phyloP scores from a whole-genome alignment of 1,140 invertebrate genomes.

The Drosophila parvula region DNA sequence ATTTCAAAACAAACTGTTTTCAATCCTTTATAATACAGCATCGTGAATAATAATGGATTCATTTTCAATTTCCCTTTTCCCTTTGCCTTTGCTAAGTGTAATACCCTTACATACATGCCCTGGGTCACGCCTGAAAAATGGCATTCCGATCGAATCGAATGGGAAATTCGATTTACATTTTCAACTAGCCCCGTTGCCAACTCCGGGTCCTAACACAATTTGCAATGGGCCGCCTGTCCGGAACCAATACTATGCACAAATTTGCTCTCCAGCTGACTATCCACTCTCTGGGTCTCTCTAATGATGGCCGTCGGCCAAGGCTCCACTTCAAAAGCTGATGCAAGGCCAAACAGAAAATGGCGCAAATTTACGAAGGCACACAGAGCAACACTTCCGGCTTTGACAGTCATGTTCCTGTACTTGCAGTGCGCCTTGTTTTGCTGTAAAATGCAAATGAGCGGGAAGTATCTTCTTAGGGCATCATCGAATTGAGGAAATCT shows the following conservation, averaged over 20 bases:
- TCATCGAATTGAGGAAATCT: conserved; percentile 37
- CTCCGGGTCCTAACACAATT: conserved; percentile 37
- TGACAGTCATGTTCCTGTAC: conserved; percentile 25
- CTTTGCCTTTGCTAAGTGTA: conserved; percentile 6
- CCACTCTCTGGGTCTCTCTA: conserved; percentile 46
- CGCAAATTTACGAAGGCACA: conserved; percentile 64
- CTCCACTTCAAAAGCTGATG: conserved; percentile 30
- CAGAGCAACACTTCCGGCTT: conserved; percentile 71
- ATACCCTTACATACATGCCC: background rate
- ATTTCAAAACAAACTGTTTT: too few relatives aligned
- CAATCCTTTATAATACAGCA: background rate
- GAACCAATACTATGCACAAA: conserved; percentile 44
- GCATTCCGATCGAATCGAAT: conserved; percentile 16
- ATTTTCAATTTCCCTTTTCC: background rate
- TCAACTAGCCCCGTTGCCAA: conserved; percentile 23
- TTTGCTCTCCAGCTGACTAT: conserved; percentile 21
- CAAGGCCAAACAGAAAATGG: conserved; percentile 46
- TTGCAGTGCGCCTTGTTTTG: conserved; percentile 48
- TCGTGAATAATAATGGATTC: background rate
- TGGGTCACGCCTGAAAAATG: conserved; percentile 3
- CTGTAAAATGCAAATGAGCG: conserved; percentile 63
- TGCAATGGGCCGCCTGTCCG: conserved; percentile 29
- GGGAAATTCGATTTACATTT: conserved; percentile 51
- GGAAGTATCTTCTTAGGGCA: conserved; percentile 12
- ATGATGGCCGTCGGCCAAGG: conserved; percentile 64